Conservation (phyloP, 2,888 invertebrate species). For the Apamea sordens region DNA sequence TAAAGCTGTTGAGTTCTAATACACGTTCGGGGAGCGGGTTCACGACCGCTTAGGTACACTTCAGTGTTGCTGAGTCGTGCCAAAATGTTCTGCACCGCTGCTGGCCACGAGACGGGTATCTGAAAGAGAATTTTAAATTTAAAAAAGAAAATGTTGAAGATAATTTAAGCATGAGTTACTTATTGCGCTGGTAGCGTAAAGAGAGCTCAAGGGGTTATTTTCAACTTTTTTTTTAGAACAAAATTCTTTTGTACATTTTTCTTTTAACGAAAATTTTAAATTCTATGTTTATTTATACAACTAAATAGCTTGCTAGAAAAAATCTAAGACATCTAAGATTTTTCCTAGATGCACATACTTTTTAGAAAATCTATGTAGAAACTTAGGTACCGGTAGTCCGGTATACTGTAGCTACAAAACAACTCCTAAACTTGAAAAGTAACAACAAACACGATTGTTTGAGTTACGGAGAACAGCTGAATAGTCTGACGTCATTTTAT, state of each 20-base stretch:
- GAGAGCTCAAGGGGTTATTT: conserved; percentile 22
- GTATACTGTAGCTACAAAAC: conserved; percentile 12
- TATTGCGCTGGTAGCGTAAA: conserved; percentile 34
- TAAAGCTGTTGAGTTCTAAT: conserved; percentile 67
- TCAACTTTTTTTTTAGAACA: conserved; percentile 26
- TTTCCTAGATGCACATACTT: neutral
- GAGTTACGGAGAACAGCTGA: conserved; percentile 57
- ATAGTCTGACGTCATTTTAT: conserved; percentile 64
- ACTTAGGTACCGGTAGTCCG: neutral
- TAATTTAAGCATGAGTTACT: conserved; percentile 57
- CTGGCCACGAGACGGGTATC: conserved; percentile 68
- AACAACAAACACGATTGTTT: conserved; percentile 52
- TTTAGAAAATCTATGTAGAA: neutral
- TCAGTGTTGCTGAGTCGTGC: conserved; percentile 70
- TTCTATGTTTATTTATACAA: neutral
- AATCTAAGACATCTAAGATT: neutral
- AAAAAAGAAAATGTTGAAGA: conserved; percentile 44
- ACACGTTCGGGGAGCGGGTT: conserved; percentile 70
- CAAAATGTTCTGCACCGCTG: conserved; percentile 78
- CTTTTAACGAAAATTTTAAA: neutral
- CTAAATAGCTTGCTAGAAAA: neutral
- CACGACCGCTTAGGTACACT: conserved; percentile 79
- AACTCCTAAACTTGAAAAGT: conserved; percentile 31
- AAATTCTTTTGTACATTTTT: neutral
- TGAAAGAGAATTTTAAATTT: conserved; percentile 70